phyloP scores from a whole-genome alignment of 2,888 invertebrate species.

The Polyploca ridens region DNA sequence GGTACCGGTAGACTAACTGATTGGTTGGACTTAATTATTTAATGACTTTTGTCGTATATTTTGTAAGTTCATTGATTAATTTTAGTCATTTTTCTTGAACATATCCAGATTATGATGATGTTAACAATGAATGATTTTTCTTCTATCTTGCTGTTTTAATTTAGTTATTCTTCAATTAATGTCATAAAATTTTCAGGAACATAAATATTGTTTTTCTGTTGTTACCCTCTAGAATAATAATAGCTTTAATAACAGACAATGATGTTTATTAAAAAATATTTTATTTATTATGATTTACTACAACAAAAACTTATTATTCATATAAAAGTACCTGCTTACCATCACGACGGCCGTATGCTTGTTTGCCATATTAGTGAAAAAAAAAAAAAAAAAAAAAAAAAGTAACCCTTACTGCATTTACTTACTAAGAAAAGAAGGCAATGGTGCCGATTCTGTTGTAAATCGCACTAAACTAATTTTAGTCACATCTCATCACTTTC shows the following conservation, averaged over 20 bases:
- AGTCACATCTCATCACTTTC: too few species aligned
- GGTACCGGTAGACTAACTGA: constrained; percentile 72
- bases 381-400: too few species aligned
- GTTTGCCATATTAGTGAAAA: too few species aligned
- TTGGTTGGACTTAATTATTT: constrained; percentile 82
- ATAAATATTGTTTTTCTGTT: constrained; percentile 58
- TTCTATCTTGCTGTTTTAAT: constrained; percentile 84
- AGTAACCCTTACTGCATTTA: too few species aligned
- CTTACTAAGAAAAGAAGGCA: too few species aligned
- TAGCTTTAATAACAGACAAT: neutral
- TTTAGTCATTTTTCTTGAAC: constrained; percentile 80
- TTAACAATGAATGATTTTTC: constrained; percentile 80
- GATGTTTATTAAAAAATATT: neutral
- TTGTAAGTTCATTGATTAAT: constrained; percentile 85
- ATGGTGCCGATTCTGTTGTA: too few species aligned
- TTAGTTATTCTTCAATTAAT: constrained; percentile 85
- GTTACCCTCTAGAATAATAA: constrained; percentile 21
- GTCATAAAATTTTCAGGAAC: constrained; percentile 85
- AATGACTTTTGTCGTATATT: constrained; percentile 85
- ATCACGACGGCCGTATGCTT: too few species aligned
- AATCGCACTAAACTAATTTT: too few species aligned
- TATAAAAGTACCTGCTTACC: too few species aligned
- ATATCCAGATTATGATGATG: constrained; percentile 79
- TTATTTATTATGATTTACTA: neutral
- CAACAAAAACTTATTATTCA: neutral